Evolutionary conservation across 2,113 vertebrate species (phyloP).

Genomic region (Poeciliopsis retropinna): DNA sequence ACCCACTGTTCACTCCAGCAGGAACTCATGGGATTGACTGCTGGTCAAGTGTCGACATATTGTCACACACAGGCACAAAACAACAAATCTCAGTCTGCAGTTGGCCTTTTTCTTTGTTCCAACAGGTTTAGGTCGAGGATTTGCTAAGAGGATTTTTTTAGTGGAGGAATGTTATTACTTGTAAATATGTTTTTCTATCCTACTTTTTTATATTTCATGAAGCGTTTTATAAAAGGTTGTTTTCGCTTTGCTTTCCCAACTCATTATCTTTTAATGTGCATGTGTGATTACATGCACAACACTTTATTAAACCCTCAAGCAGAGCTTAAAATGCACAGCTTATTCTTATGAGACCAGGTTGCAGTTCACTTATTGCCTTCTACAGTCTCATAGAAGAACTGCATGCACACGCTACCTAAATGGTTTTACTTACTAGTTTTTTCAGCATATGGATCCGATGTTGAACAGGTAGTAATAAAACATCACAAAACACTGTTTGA

Average conservation of each 20-base stretch:
- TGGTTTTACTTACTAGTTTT: no score
- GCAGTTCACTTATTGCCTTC: slow-evolving; percentile 30
- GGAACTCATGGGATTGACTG: neutral
- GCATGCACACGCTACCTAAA: neutral
- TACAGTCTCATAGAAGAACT: slow-evolving; percentile 22
- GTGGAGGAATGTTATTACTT: neutral
- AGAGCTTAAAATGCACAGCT: slow-evolving; percentile 28
- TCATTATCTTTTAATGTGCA: slow-evolving; percentile 35
- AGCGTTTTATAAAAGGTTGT: neutral
- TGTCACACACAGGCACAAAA: neutral
- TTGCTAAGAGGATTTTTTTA: neutral
- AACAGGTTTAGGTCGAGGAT: neutral
- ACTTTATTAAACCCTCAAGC: slow-evolving; percentile 39
- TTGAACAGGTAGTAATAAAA: neutral
- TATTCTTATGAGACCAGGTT: slow-evolving; percentile 9
- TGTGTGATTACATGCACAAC: slow-evolving; percentile 28
- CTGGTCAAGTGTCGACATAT: neutral
- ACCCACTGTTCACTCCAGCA: neutral
- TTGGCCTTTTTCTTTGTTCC: neutral
- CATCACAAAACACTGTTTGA: neutral
- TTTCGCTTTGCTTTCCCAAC: slow-evolving; percentile 26
- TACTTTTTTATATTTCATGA: neutral
- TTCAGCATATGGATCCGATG: no score
- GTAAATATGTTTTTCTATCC: neutral
- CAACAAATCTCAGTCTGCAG: neutral